phyloP scores from a whole-genome alignment of 2,113 vertebrate species.

The Chrysemys picta region DNA sequence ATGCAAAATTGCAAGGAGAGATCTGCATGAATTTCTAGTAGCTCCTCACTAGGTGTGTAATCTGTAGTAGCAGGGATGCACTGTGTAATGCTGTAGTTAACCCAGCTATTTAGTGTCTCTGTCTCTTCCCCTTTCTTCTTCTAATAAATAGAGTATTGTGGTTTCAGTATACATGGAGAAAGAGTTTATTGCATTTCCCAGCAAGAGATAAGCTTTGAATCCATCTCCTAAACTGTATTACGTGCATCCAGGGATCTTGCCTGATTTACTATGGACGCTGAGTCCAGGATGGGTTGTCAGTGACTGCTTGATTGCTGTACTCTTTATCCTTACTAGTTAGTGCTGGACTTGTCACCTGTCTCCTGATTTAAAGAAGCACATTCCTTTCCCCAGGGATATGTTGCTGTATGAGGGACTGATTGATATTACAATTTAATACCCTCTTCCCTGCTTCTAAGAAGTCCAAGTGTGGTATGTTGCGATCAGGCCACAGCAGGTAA shows the following conservation, averaged over 20 bases:
- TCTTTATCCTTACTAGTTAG: not conserved
- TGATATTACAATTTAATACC: not conserved
- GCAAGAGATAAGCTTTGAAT: not conserved
- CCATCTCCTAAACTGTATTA: not conserved
- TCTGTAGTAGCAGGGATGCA: not conserved
- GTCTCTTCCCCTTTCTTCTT: not conserved
- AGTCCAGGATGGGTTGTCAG: accelerated
- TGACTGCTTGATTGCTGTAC: accelerated
- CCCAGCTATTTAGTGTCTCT: not conserved
- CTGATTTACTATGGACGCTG: accelerated
- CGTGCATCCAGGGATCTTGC: not conserved
- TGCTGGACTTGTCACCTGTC: accelerated
- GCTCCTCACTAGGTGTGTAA: accelerated
- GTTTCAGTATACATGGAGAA: not conserved
- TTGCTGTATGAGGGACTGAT: accelerated
- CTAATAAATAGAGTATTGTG: not conserved
- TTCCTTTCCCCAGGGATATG: accelerated
- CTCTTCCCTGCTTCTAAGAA: not conserved
- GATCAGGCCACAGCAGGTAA: not conserved
- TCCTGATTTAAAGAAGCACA: accelerated
- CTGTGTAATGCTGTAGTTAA: not conserved
- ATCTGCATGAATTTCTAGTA: accelerated
- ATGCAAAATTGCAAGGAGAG: accelerated
- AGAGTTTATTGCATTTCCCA: not conserved
- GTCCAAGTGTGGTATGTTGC: not conserved